Evolutionary conservation across 2,888 invertebrate genomes (phyloP).

Genomic region (Oligia fasciuncula): DNA sequence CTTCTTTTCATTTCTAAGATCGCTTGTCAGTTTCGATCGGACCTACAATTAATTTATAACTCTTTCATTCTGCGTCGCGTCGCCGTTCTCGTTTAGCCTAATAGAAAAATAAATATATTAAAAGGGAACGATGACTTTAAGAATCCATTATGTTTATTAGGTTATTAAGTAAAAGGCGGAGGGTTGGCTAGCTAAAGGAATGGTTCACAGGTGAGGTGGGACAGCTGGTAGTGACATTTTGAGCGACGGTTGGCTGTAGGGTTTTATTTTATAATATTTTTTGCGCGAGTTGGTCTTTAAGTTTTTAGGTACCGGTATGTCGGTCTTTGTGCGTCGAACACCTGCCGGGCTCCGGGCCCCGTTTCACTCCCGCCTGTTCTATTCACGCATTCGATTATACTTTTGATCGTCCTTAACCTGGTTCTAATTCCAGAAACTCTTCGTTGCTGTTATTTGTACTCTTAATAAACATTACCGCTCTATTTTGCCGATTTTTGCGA

Average conservation of each 20-base stretch:
- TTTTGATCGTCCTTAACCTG: constrained; percentile 72
- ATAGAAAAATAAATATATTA: constrained; percentile 28
- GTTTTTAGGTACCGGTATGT: constrained; percentile 70
- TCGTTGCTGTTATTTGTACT: constrained; percentile 48
- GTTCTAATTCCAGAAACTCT: constrained; percentile 62
- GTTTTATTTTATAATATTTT: constrained; percentile 78
- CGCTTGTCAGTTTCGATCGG: constrained; percentile 6
- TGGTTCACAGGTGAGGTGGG: constrained; percentile 75
- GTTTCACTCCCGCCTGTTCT: constrained; percentile 73
- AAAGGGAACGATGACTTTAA: constrained; percentile 42
- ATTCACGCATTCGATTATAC: constrained; percentile 69
- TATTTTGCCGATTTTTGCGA: not conserved
- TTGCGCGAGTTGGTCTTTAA: constrained; percentile 76
- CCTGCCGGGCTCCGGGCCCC: constrained; percentile 78
- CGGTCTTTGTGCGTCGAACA: constrained; percentile 82
- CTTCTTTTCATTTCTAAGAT: constrained; percentile 8
- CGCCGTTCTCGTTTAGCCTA: constrained; percentile 6
- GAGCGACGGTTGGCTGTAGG: constrained; percentile 71
- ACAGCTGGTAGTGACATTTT: constrained; percentile 87
- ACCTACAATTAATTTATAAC: constrained; percentile 27
- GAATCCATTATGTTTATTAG: constrained; percentile 54
- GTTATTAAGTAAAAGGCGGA: constrained; percentile 60
- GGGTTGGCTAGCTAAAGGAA: constrained; percentile 68
- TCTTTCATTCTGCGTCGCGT: constrained; percentile 12
- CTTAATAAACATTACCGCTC: constrained; percentile 15